A percentile compares a stretch with the other conserved stretches of the same genome.
These are phyloP conservation scores for Hirundo rustica DNA, from an alignment of 2,797 vertebrate species.

Conservation along the genomic window DNA sequence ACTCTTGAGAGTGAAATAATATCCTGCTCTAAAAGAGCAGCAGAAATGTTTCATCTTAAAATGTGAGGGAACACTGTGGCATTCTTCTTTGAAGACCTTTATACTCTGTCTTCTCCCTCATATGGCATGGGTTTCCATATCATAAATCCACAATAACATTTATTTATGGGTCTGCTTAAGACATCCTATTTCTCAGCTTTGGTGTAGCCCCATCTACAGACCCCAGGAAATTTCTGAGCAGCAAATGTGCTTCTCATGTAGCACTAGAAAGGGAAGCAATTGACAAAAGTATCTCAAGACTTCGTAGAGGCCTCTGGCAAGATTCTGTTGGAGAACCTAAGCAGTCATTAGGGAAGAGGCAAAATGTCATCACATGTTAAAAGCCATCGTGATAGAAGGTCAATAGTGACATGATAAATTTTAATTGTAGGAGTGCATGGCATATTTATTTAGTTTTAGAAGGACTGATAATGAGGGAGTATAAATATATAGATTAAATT, in stretches of 20 bases:
- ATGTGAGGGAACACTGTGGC: neutral
- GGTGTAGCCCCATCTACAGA: neutral
- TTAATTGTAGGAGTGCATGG: neutral
- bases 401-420: neutral
- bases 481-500: neutral
- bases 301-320: neutral
- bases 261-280: neutral
- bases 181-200: neutral
- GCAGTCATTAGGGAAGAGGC: neutral
- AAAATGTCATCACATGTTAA: neutral
- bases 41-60: neutral
- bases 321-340: neutral
- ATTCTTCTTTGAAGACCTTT: neutral
- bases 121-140: neutral
- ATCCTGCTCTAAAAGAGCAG: neutral
- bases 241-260: neutral
- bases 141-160: neutral
- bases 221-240: neutral
- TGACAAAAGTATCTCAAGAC: rapidly evolving
- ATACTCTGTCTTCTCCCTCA: neutral
- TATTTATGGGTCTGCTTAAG: neutral
- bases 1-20: neutral
- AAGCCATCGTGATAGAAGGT: neutral
- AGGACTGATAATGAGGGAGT: neutral
- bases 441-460: neutral